phyloP scores from a whole-genome alignment of 2,113 vertebrate species.

The Hemiscyllium ocellatum region DNA sequence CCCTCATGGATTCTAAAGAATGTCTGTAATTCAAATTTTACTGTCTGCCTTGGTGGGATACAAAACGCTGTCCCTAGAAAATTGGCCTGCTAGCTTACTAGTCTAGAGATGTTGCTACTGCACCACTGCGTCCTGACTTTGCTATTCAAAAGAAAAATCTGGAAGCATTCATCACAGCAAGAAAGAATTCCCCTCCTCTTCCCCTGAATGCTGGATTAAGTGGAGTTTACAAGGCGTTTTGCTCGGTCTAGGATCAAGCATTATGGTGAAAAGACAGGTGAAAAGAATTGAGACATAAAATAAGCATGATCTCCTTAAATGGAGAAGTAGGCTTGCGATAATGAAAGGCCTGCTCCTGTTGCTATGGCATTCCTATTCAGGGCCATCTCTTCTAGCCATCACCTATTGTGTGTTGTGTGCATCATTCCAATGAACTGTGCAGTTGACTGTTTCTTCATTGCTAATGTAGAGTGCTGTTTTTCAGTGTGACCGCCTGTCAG shows the following conservation, averaged over 20 bases:
- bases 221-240: neutral
- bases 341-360: neutral
- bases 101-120: no score
- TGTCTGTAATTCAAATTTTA: no score
- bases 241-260: neutral
- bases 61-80: no score
- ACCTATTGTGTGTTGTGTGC: neutral
- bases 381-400: neutral
- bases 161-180: neutral
- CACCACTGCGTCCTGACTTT: no score
- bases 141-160: neutral
- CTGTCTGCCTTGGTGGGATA: no score
- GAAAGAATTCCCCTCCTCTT: neutral
- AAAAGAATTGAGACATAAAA: no score
- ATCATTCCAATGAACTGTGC: neutral
- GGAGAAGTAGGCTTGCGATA: neutral
- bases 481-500: neutral
- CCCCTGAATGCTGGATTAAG: neutral
- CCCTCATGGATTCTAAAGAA: no score
- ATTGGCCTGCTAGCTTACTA: no score
- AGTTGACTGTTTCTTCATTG: neutral
- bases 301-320: neutral
- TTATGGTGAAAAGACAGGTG: neutral
- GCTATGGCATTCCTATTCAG: neutral
- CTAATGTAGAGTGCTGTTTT: neutral